Evolutionary conservation across 2,888 invertebrate genomes (phyloP).

Genomic region (Lycaena phlaeas): DNA sequence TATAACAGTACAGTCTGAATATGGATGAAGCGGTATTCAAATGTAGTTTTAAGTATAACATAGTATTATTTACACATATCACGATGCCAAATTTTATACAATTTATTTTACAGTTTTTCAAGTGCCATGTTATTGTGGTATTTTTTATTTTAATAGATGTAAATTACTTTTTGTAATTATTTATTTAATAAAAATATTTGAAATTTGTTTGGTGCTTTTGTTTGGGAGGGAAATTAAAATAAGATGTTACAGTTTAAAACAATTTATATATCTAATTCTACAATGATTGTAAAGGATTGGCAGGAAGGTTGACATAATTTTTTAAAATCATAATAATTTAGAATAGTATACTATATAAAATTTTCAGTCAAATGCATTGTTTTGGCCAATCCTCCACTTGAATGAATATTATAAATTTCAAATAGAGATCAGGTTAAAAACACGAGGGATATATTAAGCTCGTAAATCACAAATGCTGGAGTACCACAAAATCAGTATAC

Average conservation of each 20-base stretch:
- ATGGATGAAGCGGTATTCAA: constrained; percentile 73
- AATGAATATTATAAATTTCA: constrained; percentile 54
- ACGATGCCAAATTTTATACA: constrained; percentile 53
- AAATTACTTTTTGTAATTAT: constrained; percentile 30
- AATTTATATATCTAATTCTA: constrained; percentile 62
- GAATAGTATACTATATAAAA: constrained; percentile 10
- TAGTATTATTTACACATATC: constrained; percentile 52
- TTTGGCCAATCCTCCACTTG: constrained; percentile 47
- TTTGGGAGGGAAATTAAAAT: constrained; percentile 25
- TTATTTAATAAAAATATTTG: constrained; percentile 26
- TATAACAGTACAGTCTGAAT: constrained; percentile 92
- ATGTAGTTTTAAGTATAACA: constrained; percentile 34
- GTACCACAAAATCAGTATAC: constrained; percentile 26
- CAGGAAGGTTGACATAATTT: constrained; percentile 18
- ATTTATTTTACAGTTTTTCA: constrained; percentile 32
- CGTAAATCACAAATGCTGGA: constrained; percentile 27
- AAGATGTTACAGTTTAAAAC: constrained; percentile 42
- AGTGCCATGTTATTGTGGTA: constrained; percentile 60
- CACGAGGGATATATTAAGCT: constrained; percentile 44
- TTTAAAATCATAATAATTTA: constrained; percentile 13
- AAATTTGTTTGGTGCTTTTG: constrained; percentile 11
- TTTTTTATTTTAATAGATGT: constrained; percentile 26
- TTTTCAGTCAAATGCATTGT: constrained; percentile 18
- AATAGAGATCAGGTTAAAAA: constrained; percentile 52
- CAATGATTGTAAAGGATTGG: constrained; percentile 52